Conservation (phyloP, 2,888 invertebrate species). For the Amphipoea lucens region DNA sequence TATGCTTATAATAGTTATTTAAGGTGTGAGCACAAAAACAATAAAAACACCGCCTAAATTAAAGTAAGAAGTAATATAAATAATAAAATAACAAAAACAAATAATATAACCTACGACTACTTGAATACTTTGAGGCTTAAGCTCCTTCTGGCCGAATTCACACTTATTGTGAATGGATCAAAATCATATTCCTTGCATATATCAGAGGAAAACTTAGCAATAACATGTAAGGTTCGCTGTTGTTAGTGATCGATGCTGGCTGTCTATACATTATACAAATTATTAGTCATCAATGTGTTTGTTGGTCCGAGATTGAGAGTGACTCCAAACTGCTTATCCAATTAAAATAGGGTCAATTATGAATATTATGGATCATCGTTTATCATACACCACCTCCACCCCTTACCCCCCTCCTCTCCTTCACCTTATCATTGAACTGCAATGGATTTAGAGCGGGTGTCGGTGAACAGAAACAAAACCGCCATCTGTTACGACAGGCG, state of each 20-base stretch:
- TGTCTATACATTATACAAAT: background rate
- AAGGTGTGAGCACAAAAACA: too few relatives aligned
- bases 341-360: background rate
- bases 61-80: too few relatives aligned
- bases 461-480: background rate
- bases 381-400: background rate
- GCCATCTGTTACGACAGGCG: constrained; percentile 43
- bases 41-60: too few relatives aligned
- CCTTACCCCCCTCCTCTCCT: too few relatives aligned
- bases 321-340: background rate
- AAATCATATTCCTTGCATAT: too few relatives aligned
- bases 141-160: too few relatives aligned
- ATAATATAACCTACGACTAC: too few relatives aligned
- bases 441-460: background rate
- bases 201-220: background rate
- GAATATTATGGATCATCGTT: background rate
- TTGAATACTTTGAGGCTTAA: too few relatives aligned
- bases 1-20: too few relatives aligned
- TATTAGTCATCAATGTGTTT: background rate
- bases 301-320: background rate
- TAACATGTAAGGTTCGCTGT: background rate
- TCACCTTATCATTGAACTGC: constrained; percentile 3
- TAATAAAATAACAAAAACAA: too few relatives aligned
- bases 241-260: too few relatives aligned
- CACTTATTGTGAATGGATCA: too few relatives aligned